phyloP scores from a whole-genome alignment of 2,113 vertebrate species.

The Bucco capensis region DNA sequence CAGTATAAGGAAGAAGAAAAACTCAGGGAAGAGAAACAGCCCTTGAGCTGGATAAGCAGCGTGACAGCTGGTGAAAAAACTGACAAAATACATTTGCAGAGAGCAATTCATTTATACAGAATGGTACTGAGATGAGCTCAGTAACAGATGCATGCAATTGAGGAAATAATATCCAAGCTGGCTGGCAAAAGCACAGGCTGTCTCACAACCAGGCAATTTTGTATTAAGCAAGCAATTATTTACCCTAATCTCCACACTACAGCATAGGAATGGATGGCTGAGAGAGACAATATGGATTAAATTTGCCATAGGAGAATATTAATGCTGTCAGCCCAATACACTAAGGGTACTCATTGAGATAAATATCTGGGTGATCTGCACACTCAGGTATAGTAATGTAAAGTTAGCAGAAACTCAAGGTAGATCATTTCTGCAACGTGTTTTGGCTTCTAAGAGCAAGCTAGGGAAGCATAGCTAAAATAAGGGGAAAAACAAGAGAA shows the following conservation, averaged over 20 bases:
- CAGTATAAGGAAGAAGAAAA: background rate
- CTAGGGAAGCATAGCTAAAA: background rate
- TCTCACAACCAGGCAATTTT: background rate
- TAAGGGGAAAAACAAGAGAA: background rate
- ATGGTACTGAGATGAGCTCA: background rate
- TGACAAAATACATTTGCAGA: conserved; percentile 14
- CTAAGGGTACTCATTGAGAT: background rate
- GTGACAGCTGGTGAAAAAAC: background rate
- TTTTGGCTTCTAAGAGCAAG: background rate
- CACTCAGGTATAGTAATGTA: background rate
- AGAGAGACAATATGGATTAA: background rate
- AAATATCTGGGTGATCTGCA: background rate
- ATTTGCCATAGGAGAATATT: background rate
- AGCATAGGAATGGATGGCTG: background rate
- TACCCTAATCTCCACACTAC: background rate
- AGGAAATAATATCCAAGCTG: background rate
- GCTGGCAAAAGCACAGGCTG: background rate
- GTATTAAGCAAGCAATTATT: background rate
- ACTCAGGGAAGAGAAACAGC: background rate
- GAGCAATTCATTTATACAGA: background rate
- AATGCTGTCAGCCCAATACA: background rate
- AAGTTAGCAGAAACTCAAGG: background rate
- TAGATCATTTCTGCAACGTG: background rate
- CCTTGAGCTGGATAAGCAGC: background rate
- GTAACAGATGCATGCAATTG: background rate